Evolutionary conservation across 1,140 invertebrate species (phyloP), one percentile per base, ranked within the genome.

Genomic region (Harpegnathos saltator): DNA sequence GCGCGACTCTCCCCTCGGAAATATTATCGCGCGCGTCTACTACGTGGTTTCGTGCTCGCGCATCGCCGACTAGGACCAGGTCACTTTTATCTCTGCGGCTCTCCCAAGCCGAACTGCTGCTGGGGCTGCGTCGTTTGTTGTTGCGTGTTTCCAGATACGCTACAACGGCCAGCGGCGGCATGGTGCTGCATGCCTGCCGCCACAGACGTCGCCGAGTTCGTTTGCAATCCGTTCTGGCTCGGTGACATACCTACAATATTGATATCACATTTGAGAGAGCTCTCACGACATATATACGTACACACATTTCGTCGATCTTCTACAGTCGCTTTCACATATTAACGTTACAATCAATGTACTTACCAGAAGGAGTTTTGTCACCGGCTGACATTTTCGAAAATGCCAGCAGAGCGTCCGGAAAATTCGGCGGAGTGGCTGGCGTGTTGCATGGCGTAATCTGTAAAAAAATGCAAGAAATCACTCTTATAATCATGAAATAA

Each of bases 381-480:
- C 95, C 95, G 3, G 96, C 95, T 12, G 97, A 97, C 95, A 98
- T 96, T 93, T 97, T 97, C 14, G 97, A 97, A 93, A 98, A 98
- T 50, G 97, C 97, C 58, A 97, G 93, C 58, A 98, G 91, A 15
- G 97, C 97, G 89, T 98, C 97, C 0, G 97, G 97, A 90, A 98
- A 98, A 93, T 98, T 98, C 19, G 98, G 97, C 48, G 98, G 98
- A 52, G 98, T 98, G 22, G 97, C 97, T 61, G 98, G 98, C 52
- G 97, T 98, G 91, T 98, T 98, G 89, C 97, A 98, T 3, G 98
- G 98, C 59, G 97, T 98, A 94, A 97, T 96, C 91, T 96, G 92
- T 91, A 96, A 95, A n/a, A n/a, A n/a, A n/a, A 93, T 22, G 26
- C 15, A 52, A 96, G 91, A 72, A 94, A 91, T 2, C 38, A 9